These are phyloP conservation scores for Tinea semifulvella DNA, from an alignment of 2,888 invertebrate species.

Conservation along the genomic window DNA sequence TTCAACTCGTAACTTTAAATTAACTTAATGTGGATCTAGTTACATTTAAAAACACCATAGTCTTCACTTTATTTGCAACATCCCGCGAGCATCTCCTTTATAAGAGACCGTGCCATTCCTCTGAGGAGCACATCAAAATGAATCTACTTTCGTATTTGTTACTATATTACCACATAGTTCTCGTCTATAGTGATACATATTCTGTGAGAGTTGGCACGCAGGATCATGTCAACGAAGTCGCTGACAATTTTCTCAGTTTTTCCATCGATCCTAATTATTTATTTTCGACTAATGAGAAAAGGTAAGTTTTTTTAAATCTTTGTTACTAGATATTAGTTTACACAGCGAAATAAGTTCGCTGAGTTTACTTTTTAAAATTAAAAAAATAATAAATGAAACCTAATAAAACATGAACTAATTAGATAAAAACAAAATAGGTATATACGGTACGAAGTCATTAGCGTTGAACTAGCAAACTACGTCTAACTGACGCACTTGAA, in stretches of 20 bases:
- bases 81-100: neutral
- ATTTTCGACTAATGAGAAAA: constrained; percentile 39
- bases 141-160: neutral
- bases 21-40: too few relatives aligned
- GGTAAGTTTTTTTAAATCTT: constrained; percentile 34
- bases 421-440: too few relatives aligned
- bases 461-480: too few relatives aligned
- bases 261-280: constrained; percentile 75
- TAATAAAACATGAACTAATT: too few relatives aligned
- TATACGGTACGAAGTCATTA: too few relatives aligned
- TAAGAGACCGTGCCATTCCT: neutral
- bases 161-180: neutral
- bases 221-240: constrained; percentile 70
- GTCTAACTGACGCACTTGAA: too few relatives aligned
- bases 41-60: too few relatives aligned
- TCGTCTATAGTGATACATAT: constrained; percentile 25
- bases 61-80: neutral
- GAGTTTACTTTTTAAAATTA: too few relatives aligned
- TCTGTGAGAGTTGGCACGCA: constrained; percentile 68
- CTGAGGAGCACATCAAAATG: neutral
- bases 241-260: constrained; percentile 77
- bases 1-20: too few relatives aligned
- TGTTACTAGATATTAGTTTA: too few relatives aligned
- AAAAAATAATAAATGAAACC: too few relatives aligned
- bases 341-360: too few relatives aligned